These are phyloP conservation scores for Tinea semifulvella DNA, from an alignment of 2,888 invertebrate species.

Conservation along the genomic window DNA sequence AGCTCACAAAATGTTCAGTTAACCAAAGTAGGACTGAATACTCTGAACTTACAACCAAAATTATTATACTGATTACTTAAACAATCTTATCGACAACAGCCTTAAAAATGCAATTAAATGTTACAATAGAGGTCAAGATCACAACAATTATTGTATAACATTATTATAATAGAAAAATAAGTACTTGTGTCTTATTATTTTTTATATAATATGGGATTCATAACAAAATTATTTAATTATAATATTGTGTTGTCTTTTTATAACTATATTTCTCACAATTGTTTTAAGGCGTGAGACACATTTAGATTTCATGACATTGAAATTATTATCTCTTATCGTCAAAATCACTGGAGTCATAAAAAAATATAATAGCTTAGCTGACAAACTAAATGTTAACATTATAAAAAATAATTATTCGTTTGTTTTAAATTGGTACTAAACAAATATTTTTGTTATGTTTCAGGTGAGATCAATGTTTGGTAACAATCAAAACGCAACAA, in stretches of 20 bases:
- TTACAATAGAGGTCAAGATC: background rate
- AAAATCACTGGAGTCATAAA: no score
- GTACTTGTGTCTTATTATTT: background rate
- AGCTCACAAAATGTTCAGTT: no score
- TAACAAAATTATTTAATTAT: background rate
- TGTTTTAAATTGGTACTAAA: background rate
- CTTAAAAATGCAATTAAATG: background rate
- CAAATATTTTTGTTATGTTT: constrained; percentile 24
- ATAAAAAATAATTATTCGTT: background rate
- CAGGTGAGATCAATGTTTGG: constrained; percentile 70
- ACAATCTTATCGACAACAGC: no score
- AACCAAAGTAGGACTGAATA: no score
- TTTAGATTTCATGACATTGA: background rate
- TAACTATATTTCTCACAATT: background rate
- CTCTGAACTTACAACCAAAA: no score
- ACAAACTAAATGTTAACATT: background rate
- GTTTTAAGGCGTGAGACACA: background rate
- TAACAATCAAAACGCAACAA: constrained; percentile 58
- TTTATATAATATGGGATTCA: background rate
- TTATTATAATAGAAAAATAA: no score
- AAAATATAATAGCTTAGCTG: no score
- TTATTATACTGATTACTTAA: no score
- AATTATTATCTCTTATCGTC: no score
- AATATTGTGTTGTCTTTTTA: background rate
- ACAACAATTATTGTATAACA: background rate